Base-by-base conservation (phyloP, 2,113 vertebrate species). In the Mastomys natalensis region DNA sequence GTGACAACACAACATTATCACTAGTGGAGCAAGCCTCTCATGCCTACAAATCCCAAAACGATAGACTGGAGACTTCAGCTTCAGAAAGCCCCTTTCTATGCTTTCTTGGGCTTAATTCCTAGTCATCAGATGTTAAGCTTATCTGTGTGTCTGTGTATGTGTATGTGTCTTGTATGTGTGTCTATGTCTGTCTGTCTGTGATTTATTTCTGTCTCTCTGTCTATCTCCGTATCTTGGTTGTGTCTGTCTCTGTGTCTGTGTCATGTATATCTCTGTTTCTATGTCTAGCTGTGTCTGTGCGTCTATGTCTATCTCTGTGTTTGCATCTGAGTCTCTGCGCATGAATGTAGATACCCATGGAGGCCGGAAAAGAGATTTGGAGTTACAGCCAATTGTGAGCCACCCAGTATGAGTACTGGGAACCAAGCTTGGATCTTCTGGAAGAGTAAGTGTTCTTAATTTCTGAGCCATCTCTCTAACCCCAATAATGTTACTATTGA, bases 101-200 rank as follows among this genome's bases (percentile, higher is more conserved):
- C 64, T 96, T 48, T 90, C n/a, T 76, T 9, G 60, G 15, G 64
- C 51, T 96, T 81, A 66, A 68, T 66, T 89, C 48, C 77, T 89
- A 64, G 16, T 24, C 62, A 90, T 77, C 40, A 66, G 94, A 55
- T 80, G 53, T 76, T 86, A 92, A 53, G 74, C 24, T 95, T n/a
- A 70, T 93, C 62, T 77, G 2, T 80, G 34, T 55, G 4, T 26
- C 12, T 82, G 12, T 43, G 37, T 60, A 3, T 40, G 0, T 81
- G 3, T 81, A 0, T 62, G 7, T 78, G 34, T 5, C 16, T 80
- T 68, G 66, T 34, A 68, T 68, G 62, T 34, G 29, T 80, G 48
- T 21, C 24, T 51, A 8, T 76, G 51, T 81, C 17, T 76, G 34
- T 81, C 31, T 55, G 22, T 37, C 78, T 58, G 21, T n/a, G 10